Evolutionary conservation across 2,797 vertebrate genomes (phyloP).

Genomic region (Vultur gryphus): DNA sequence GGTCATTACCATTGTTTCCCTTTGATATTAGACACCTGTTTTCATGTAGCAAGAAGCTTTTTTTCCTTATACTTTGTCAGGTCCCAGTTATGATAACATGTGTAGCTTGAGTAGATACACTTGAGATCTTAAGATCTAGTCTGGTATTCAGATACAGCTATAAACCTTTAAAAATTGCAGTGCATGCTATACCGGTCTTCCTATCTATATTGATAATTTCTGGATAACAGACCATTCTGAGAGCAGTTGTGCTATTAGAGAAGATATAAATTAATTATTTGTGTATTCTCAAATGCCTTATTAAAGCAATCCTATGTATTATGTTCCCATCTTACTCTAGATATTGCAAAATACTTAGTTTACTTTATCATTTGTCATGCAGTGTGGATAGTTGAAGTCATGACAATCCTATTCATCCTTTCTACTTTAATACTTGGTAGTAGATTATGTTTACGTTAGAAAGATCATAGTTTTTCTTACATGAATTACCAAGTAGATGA

Average conservation of each 20-base stretch:
- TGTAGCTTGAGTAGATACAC: neutral
- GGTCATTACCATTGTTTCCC: neutral
- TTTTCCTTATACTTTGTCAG: neutral
- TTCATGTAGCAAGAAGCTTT: neutral
- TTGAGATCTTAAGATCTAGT: neutral
- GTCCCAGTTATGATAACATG: neutral
- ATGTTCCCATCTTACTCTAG: neutral
- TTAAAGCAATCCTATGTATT: neutral
- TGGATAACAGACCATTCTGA: neutral
- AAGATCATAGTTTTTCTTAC: neutral
- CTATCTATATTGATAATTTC: neutral
- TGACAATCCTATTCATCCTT: neutral
- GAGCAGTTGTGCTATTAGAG: neutral
- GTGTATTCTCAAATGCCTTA: neutral
- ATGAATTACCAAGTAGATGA: neutral
- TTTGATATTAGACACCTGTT: neutral
- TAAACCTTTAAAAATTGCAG: neutral
- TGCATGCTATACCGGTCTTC: neutral
- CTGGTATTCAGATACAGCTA: neutral
- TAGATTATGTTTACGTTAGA: conserved; percentile 9
- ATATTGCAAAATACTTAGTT: neutral
- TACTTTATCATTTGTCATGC: neutral
- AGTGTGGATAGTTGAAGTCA: neutral
- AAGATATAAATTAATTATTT: neutral
- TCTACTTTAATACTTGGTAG: neutral